Evolutionary conservation across 2,113 vertebrate species (phyloP).

Genomic region (Albula goreensis): DNA sequence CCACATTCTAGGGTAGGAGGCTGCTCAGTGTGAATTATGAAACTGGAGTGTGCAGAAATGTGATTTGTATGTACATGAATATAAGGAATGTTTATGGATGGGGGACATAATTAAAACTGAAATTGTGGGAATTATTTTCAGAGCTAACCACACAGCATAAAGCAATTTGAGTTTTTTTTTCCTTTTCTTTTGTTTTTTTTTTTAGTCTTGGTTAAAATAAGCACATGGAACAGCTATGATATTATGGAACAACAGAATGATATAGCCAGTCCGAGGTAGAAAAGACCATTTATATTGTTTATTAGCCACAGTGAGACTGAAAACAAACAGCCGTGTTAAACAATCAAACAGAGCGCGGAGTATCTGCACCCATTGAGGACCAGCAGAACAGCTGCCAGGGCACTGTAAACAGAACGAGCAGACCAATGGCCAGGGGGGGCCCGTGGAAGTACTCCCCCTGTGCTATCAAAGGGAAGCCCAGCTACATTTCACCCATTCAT

Average conservation of each 20-base stretch:
- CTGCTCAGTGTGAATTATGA: not conserved
- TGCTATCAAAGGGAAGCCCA: too few relatives aligned
- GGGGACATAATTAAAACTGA: not conserved
- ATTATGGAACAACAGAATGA: not conserved
- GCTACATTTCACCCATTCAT: not conserved
- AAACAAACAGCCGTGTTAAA: conserved; percentile 8
- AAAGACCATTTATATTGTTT: not conserved
- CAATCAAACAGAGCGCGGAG: not conserved
- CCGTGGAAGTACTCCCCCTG: not conserved
- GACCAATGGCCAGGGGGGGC: not conserved
- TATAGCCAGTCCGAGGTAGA: not conserved
- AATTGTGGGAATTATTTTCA: not conserved
- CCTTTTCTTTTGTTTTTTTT: not conserved
- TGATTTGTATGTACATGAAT: not conserved
- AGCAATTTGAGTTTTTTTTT: not conserved
- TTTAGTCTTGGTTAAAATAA: not conserved
- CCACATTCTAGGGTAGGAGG: not conserved
- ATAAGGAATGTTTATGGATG: not conserved
- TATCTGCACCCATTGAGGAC: not conserved
- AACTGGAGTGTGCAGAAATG: not conserved
- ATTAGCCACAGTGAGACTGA: not conserved
- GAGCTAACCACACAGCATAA: not conserved
- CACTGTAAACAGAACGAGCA: not conserved
- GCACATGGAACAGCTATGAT: not conserved
- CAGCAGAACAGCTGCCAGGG: not conserved